Evolutionary conservation across 2,888 invertebrate species (phyloP).

Genomic region (Siphlonurus alternatus): DNA sequence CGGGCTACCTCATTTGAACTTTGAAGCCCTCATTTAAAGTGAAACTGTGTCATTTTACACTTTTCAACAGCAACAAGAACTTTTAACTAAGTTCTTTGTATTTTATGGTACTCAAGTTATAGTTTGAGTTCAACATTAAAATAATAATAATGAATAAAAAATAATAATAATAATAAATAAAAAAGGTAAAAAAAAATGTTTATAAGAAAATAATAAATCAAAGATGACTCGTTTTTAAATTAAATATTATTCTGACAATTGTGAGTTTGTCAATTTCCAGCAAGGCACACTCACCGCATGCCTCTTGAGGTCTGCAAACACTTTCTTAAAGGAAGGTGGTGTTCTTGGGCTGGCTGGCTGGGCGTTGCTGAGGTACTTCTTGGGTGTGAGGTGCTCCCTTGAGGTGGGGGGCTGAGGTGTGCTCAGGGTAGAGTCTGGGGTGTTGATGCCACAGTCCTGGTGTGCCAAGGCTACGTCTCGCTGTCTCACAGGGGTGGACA

Average conservation of each 20-base stretch:
- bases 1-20: no score
- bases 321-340: slow-evolving; percentile 84
- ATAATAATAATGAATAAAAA: no score
- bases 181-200: not conserved
- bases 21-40: no score
- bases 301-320: slow-evolving; percentile 1
- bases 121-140: no score
- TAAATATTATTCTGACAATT: no score
- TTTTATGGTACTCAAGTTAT: no score
- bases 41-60: no score
- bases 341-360: slow-evolving; percentile 38
- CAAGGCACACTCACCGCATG: not conserved
- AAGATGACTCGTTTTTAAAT: no score
- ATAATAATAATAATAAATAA: no score
- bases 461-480: slow-evolving; percentile 23
- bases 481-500: slow-evolving; percentile 34
- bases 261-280: no score
- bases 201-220: not conserved
- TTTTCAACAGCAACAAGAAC: no score
- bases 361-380: slow-evolving; percentile 18
- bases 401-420: not conserved
- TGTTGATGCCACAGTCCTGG: slow-evolving; percentile 16
- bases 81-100: no score
- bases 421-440: slow-evolving; percentile 19
- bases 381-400: slow-evolving; percentile 12